These are phyloP conservation scores for Accipiter cooperii DNA, from an alignment of 2,113 vertebrate genomes.

Conservation along the genomic window DNA sequence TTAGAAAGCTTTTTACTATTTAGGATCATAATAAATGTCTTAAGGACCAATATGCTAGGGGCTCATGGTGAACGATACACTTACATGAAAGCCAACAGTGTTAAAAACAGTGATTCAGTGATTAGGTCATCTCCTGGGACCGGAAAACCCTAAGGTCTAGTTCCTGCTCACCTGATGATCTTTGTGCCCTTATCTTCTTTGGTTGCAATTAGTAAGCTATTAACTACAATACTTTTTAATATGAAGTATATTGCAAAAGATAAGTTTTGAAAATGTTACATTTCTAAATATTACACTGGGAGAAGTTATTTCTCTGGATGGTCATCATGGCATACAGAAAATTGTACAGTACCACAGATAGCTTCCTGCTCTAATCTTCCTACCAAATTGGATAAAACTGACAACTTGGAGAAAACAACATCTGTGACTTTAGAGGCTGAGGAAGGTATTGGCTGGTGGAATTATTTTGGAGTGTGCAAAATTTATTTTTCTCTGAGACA, in stretches of 20 bases:
- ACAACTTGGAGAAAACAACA: neutral
- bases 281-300: neutral
- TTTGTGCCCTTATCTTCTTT: neutral
- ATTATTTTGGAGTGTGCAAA: neutral
- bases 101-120: neutral
- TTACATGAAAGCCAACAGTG: neutral
- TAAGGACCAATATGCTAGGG: neutral
- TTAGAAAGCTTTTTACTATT: neutral
- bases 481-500: conserved; percentile 26
- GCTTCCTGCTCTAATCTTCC: neutral
- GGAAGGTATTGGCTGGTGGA: neutral
- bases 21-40: neutral
- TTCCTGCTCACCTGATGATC: neutral
- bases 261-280: neutral
- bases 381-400: neutral
- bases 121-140: neutral
- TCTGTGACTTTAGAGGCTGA: conserved; percentile 5
- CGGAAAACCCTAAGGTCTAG: neutral
- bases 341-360: neutral
- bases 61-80: neutral
- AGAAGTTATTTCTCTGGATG: neutral
- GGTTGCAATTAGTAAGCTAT: neutral
- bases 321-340: neutral
- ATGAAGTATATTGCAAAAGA: neutral
- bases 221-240: neutral